These are phyloP conservation scores for Pterocles gutturalis DNA, from an alignment of 2,113 vertebrate genomes.

Conservation along the genomic window DNA sequence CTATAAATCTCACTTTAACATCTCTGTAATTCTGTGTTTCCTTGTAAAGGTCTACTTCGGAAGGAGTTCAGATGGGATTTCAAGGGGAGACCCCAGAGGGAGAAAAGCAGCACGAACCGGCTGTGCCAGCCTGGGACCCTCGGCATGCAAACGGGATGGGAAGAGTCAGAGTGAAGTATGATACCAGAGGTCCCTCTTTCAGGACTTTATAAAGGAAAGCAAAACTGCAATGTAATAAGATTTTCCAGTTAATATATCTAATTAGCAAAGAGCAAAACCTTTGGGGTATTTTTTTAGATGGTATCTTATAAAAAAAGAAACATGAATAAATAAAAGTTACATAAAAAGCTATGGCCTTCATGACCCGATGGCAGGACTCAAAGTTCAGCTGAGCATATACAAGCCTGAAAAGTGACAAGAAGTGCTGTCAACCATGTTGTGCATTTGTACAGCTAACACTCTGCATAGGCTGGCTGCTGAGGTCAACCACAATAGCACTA, in stretches of 20 bases:
- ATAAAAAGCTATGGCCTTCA: not conserved
- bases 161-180: not conserved
- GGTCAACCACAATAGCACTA: not conserved
- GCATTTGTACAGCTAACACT: not conserved
- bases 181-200: not conserved
- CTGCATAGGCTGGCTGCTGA: not conserved
- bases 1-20: not conserved
- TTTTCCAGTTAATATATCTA: slow-evolving; percentile 23
- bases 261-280: slow-evolving; percentile 26
- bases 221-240: not conserved
- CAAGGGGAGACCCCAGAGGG: not conserved
- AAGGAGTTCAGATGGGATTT: not conserved
- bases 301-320: not conserved
- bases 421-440: not conserved
- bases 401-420: not conserved
- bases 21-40: not conserved
- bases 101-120: not conserved
- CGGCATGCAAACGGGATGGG: too few species aligned
- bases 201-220: not conserved
- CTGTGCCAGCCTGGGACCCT: not conserved
- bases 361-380: not conserved
- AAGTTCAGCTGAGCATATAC: not conserved
- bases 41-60: not conserved
- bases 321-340: not conserved
- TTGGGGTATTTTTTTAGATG: not conserved